Base-by-base conservation (phyloP, 2,113 vertebrate genomes). In the Ornithorhynchus anatinus region DNA sequence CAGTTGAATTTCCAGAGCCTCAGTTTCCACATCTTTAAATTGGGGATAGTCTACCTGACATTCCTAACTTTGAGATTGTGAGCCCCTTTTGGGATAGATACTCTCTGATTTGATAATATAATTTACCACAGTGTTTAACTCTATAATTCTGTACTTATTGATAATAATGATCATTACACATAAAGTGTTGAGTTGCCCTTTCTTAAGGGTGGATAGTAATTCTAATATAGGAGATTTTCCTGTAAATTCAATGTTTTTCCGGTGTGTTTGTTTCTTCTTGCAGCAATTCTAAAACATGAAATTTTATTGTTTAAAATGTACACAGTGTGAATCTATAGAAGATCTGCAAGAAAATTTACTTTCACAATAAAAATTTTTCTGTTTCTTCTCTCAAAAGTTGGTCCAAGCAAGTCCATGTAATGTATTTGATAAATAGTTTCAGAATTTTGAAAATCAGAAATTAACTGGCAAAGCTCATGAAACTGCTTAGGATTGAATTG, bases 241-340 rank as follows among this genome's bases (percentile, higher is more conserved):
- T n/a, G n/a, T n/a, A n/a, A n/a, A n/a, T n/a, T n/a, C n/a, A n/a
- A n/a, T n/a, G n/a, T n/a, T n/a, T n/a, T n/a, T n/a, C n/a, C n/a
- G n/a, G n/a, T n/a, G n/a, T n/a, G n/a, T 73, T 81, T 60, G 5
- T 39, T 82, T 72, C 32, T 39, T 60, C 38, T 79, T 60, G 54
- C 0, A 0, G 66, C 25, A 54, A 56, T 19, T 36, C 29, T 54
- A 75, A 22, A 38, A 69, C 69, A 38, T 79, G 53, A 57, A 80
- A 63, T 65, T 76, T 40, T 31, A 51, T 39, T 54, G 54, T 58
- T 79, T 63, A 71, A 81, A 51, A 79, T 32, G 64, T 63, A 75
- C 69, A 61, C 25, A n/a, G 51, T 44, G 13, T 3, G 17, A n/a
- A 52, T 80, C 81, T 83, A 61, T 72, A 65, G 2, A 66, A n/a